Base-by-base conservation (phyloP, 1,140 invertebrate species). In the Lamellibrachia luymesi region DNA sequence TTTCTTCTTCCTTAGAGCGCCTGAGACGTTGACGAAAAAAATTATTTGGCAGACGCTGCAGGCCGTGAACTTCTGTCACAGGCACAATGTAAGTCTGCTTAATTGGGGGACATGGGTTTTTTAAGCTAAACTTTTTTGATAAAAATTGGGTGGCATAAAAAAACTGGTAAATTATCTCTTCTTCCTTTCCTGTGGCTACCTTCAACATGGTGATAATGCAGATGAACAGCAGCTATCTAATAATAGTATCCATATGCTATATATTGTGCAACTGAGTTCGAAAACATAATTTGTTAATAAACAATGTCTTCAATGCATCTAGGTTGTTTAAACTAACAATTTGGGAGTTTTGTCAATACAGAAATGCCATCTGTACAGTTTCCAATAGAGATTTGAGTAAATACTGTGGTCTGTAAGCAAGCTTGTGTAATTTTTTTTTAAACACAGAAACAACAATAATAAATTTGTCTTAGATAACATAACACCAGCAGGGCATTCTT, bases 1-100 rank as follows among this genome's bases (percentile, higher is more conserved):
- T 56, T 10, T 93, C 27, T 50, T 89, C 51, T 93, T 92, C 80
- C 22, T 10, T 80, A 93, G 93, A 50, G 93, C 92, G 38, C 93
- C 98, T 0, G 98, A 99, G 94, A 96, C 97, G 56, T 97, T 98
- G 49, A 98, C 98, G 2, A 98, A 98, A 96, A 98, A 98, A 96
- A 98, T 99, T 38, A 98, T 98, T 92, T 99, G 98, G 97, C 99
- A 99, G 96, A 98, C 99, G 27, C 96, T 99, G 49, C 98, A 99
- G 95, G 99, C 98, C 0, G 97, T 99, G 2, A 98, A 98, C 56
- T 99, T 99, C 96, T 99, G 99, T 96, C 99, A 99, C 96, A 97
- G 98, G 92, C 98, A 99, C 95, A 99, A 99, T 96, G 96, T 96
- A 95, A 96, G 95, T 95, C 13, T 22, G 25, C 64, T 80, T 80